A percentile compares a stretch with the other conserved stretches of the same genome.
phyloP scores from a whole-genome alignment of 2,797 vertebrate genomes.

The Macrochelys suwanniensis region DNA sequence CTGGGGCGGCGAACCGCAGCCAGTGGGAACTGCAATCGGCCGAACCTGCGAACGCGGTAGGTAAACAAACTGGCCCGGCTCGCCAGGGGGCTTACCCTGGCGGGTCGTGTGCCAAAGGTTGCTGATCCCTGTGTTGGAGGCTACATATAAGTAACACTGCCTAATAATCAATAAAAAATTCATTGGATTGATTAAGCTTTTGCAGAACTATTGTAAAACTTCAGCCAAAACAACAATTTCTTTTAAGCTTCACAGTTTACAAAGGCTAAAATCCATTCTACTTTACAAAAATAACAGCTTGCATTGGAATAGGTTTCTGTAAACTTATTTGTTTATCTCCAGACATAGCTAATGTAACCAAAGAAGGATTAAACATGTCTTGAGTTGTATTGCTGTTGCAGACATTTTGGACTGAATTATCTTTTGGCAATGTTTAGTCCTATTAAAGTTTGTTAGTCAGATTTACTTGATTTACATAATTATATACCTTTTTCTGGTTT shows the following conservation, averaged over 20 bases:
- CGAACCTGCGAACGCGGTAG: too few relatives aligned
- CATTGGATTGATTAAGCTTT: not conserved
- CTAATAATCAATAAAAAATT: not conserved
- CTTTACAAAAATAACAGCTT: slow-evolving; percentile 39
- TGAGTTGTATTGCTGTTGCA: slow-evolving; percentile 32
- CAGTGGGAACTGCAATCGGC: too few relatives aligned
- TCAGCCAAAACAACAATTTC: slow-evolving; percentile 26
- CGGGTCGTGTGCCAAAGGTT: too few relatives aligned
- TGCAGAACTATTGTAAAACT: slow-evolving; percentile 17
- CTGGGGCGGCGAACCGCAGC: too few relatives aligned
- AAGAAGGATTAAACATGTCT: slow-evolving; percentile 55
- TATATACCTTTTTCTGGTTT: not conserved
- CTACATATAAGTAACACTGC: slow-evolving; percentile 17
- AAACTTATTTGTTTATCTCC: slow-evolving; percentile 62
- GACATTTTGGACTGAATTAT: slow-evolving; percentile 48
- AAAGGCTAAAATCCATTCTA: slow-evolving; percentile 34
- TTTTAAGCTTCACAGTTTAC: not conserved
- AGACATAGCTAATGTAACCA: slow-evolving; percentile 45
- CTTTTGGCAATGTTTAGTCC: slow-evolving; percentile 26
- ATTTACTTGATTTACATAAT: slow-evolving; percentile 40
- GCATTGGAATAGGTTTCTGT: slow-evolving; percentile 42
- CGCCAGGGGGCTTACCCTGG: too few relatives aligned
- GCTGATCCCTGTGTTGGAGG: too few relatives aligned
- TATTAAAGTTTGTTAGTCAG: slow-evolving; percentile 20
- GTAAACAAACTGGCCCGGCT: too few relatives aligned